Percentiles rank a stretch among this genome's conserved stretches.
phyloP scores from a whole-genome alignment of 2,797 vertebrate genomes.

The Arrhamphus sclerolepis region DNA sequence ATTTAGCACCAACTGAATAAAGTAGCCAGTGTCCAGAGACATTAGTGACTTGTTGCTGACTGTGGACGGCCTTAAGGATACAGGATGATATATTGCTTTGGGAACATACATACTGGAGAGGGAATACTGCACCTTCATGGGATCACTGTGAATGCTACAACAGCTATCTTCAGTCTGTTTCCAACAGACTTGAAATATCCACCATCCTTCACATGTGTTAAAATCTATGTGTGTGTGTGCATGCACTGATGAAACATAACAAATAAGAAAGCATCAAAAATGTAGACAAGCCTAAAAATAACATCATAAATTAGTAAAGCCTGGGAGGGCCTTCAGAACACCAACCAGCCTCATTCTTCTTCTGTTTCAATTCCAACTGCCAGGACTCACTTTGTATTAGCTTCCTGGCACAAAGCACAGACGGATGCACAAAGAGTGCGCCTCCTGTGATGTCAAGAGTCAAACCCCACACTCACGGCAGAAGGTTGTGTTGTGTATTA shows the following conservation, averaged over 20 bases:
- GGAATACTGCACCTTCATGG: no score
- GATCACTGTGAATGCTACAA: no score
- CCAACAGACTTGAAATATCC: background rate
- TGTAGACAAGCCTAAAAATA: constrained; percentile 75
- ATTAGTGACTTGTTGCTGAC: no score
- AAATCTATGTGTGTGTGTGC: background rate
- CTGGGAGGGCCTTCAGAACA: constrained; percentile 42
- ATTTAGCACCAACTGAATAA: no score
- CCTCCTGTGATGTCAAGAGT: background rate
- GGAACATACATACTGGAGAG: no score
- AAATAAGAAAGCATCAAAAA: constrained; percentile 74
- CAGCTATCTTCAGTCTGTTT: no score
- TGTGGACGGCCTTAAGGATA: no score
- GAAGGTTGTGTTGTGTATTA: constrained; percentile 7
- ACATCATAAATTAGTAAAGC: constrained; percentile 75
- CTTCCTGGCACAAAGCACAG: constrained; percentile 8
- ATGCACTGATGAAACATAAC: constrained; percentile 59
- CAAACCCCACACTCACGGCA: background rate
- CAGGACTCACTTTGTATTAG: constrained; percentile 20
- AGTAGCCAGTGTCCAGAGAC: no score
- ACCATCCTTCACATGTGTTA: constrained; percentile 4
- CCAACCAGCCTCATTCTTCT: constrained; percentile 47
- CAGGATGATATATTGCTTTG: no score
- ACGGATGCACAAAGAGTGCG: background rate
- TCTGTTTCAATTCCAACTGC: constrained; percentile 35